Conservation (phyloP, 23 tunicate species). For the Phallusia fumigata region DNA sequence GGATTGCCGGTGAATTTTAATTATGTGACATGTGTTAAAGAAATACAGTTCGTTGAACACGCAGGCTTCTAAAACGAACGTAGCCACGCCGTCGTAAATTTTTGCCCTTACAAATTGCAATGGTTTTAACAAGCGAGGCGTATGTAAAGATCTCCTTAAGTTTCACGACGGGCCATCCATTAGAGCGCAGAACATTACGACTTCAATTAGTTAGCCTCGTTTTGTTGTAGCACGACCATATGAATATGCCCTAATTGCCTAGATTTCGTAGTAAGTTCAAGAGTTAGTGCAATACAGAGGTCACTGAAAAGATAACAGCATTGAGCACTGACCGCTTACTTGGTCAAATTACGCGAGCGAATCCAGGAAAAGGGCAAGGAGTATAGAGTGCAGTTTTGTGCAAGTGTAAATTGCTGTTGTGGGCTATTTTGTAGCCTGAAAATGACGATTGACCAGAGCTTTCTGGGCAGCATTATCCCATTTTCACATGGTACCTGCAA, state of each 20-base stretch:
- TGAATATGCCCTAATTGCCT: too few species aligned
- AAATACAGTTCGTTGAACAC: neutral
- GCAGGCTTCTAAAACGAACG: neutral
- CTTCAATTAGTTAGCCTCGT: too few species aligned
- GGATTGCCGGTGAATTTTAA: neutral
- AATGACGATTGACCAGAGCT: neutral
- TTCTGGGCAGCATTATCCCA: neutral
- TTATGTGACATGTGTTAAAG: neutral
- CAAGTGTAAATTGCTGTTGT: conserved; percentile 6
- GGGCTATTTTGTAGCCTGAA: neutral
- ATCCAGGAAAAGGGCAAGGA: too few species aligned
- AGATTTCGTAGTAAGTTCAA: too few species aligned
- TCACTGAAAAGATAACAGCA: too few species aligned
- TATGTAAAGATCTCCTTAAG: conserved; percentile 2
- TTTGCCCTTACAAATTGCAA: neutral
- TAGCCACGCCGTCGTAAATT: neutral
- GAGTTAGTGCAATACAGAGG: too few species aligned
- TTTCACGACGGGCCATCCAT: neutral
- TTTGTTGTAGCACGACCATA: too few species aligned
- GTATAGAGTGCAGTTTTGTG: too few species aligned
- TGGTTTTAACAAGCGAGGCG: neutral
- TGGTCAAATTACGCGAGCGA: too few species aligned
- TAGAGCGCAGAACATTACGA: neutral
- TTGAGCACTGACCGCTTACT: too few species aligned
- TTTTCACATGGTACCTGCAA: neutral